Percentiles rank a stretch among this genome's conserved stretches.
Conservation (phyloP, 2,113 vertebrate species). For the Bubo scandiacus region DNA sequence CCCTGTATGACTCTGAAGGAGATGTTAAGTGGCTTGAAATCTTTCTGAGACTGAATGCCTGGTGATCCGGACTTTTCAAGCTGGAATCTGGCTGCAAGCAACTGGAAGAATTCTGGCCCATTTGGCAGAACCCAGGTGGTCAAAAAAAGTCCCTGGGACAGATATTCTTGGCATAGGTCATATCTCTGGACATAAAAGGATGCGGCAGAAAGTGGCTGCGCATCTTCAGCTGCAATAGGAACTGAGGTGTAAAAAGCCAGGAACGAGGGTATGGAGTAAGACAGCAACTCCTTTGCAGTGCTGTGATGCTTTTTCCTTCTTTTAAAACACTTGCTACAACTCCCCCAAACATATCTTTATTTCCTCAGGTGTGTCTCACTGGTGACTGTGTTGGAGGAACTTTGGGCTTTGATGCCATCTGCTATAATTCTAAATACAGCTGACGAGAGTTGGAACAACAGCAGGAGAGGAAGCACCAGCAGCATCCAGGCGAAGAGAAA, state of each 20-base stretch:
- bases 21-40: neutral
- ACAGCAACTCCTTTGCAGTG: neutral
- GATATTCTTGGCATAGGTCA: neutral
- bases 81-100: neutral
- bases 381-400: slow-evolving; percentile 96
- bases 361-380: slow-evolving; percentile 89
- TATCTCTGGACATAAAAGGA: neutral
- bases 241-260: neutral
- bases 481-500: slow-evolving; percentile 86
- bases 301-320: neutral
- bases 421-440: slow-evolving; percentile 86
- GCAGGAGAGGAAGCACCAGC: slow-evolving; percentile 88
- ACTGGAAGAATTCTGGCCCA: neutral
- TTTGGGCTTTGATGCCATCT: slow-evolving; percentile 95
- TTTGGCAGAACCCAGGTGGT: neutral
- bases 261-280: neutral
- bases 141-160: neutral
- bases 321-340: neutral
- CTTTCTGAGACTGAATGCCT: neutral
- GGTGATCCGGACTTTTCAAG: neutral
- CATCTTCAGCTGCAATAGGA: neutral
- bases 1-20: neutral
- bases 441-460: slow-evolving; percentile 83
- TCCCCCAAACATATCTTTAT: neutral
- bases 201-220: neutral